A percentile compares a stretch with the other conserved stretches of the same genome.
Evolutionary conservation across 2,888 invertebrate species (phyloP).

Genomic region (Harmothoe impar): DNA sequence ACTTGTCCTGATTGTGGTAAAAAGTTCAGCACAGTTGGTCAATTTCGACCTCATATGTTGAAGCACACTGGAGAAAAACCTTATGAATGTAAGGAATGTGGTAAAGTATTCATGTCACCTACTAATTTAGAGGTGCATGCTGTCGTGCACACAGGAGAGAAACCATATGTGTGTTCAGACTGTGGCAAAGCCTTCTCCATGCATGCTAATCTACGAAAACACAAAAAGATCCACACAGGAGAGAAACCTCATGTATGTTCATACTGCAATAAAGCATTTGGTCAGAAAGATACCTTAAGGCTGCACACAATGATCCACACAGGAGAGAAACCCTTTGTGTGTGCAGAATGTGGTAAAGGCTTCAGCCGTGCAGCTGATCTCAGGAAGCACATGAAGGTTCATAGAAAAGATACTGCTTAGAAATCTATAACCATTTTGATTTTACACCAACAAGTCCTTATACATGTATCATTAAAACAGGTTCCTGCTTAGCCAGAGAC

Average conservation of each 20-base stretch:
- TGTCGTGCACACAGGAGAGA: neutral
- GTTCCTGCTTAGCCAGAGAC: neutral
- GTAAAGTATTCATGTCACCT: too few relatives aligned
- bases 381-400: neutral
- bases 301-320: neutral
- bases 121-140: too few relatives aligned
- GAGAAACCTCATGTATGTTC: neutral
- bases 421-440: neutral
- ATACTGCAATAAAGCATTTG: neutral
- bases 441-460: neutral
- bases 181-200: neutral
- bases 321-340: constrained; percentile 1
- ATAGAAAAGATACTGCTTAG: too few relatives aligned
- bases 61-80: too few relatives aligned
- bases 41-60: too few relatives aligned
- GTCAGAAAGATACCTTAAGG: too few relatives aligned
- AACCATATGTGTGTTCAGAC: neutral
- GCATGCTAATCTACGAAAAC: too few relatives aligned
- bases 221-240: neutral
- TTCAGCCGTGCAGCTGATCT: neutral
- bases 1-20: too few relatives aligned
- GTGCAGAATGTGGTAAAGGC: neutral
- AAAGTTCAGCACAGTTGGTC: too few relatives aligned
- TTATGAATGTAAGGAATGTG: too few relatives aligned
- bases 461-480: neutral